A percentile compares a stretch with the other conserved stretches of the same genome.
Evolutionary conservation across 2,888 invertebrate species (phyloP).

Genomic region (Belgica antarctica): DNA sequence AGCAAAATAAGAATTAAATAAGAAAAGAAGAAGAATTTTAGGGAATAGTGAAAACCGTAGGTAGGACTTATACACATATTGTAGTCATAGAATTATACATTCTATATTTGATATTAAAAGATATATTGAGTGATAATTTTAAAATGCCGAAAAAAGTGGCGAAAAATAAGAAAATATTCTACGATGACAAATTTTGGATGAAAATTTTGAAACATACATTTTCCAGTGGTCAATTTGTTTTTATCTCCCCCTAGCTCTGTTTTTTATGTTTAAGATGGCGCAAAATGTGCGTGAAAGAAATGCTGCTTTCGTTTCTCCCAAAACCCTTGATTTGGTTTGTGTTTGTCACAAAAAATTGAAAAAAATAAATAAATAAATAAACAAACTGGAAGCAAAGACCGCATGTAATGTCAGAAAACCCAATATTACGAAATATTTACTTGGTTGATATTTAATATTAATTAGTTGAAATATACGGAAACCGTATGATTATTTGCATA

Average conservation of each 20-base stretch:
- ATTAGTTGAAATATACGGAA: conserved; percentile 27
- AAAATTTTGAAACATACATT: conserved; percentile 43
- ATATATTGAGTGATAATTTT: conserved; percentile 44
- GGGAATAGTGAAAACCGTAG: conserved; percentile 32
- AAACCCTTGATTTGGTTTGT: background rate
- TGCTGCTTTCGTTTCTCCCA: background rate
- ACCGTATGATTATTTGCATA: conserved; percentile 40
- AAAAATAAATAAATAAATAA: background rate
- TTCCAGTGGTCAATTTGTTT: background rate
- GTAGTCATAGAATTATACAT: conserved; percentile 43
- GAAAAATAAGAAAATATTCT: conserved; percentile 20
- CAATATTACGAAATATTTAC: background rate
- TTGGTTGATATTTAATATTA: conserved; percentile 22
- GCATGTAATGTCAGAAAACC: background rate
- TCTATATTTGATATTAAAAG: conserved; percentile 43
- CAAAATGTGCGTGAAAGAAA: background rate
- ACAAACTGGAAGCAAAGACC: no score
- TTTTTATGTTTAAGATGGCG: background rate
- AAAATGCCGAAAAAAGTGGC: conserved; percentile 23
- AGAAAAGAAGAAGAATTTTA: conserved; percentile 36
- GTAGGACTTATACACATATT: conserved; percentile 43
- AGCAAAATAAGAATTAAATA: conserved; percentile 12
- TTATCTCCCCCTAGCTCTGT: background rate
- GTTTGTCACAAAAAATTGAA: background rate
- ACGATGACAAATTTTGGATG: conserved; percentile 42